A percentile compares a stretch with the other conserved stretches of the same genome.
phyloP scores from a whole-genome alignment of 2,888 invertebrate genomes.

The Pyrochroa serraticornis region DNA sequence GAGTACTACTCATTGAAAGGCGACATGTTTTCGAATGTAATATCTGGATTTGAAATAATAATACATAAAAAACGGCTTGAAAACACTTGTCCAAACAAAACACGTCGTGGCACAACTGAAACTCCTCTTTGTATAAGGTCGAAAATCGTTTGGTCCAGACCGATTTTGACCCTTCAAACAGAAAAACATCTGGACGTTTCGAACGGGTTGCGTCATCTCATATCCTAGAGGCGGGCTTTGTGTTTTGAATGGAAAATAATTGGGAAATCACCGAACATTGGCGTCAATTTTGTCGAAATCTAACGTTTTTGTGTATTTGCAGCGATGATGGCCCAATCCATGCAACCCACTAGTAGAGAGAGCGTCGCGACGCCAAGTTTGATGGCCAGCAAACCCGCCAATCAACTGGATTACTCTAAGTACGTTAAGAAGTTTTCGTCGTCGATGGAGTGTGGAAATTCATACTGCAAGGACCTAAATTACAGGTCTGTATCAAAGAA shows the following conservation, averaged over 20 bases:
- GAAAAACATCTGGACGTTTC: slow-evolving; percentile 34
- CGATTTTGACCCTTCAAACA: slow-evolving; percentile 29
- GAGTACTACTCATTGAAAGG: slow-evolving; percentile 21
- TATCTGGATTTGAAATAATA: slow-evolving; percentile 35
- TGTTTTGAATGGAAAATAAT: background rate
- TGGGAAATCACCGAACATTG: background rate
- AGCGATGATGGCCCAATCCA: slow-evolving; percentile 63
- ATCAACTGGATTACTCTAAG: slow-evolving; percentile 85
- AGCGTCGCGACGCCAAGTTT: slow-evolving; percentile 62
- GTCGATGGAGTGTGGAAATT: slow-evolving; percentile 81
- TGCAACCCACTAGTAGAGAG: slow-evolving; percentile 57
- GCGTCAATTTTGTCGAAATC: background rate
- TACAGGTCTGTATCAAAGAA: slow-evolving; percentile 66
- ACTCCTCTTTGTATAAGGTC: background rate
- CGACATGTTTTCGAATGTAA: slow-evolving; percentile 35
- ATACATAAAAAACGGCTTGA: slow-evolving; percentile 23
- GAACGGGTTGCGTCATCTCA: slow-evolving; percentile 12
- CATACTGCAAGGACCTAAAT: slow-evolving; percentile 86
- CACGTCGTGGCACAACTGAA: slow-evolving; percentile 9
- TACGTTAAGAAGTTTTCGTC: slow-evolving; percentile 86
- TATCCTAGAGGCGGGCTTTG: background rate
- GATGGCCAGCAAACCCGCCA: slow-evolving; percentile 66
- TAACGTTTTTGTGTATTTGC: slow-evolving; percentile 43
- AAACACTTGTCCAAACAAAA: slow-evolving; percentile 32
- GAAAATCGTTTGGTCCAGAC: background rate